Conservation (phyloP, 1,140 invertebrate species). For the Bombus pyrosoma region DNA sequence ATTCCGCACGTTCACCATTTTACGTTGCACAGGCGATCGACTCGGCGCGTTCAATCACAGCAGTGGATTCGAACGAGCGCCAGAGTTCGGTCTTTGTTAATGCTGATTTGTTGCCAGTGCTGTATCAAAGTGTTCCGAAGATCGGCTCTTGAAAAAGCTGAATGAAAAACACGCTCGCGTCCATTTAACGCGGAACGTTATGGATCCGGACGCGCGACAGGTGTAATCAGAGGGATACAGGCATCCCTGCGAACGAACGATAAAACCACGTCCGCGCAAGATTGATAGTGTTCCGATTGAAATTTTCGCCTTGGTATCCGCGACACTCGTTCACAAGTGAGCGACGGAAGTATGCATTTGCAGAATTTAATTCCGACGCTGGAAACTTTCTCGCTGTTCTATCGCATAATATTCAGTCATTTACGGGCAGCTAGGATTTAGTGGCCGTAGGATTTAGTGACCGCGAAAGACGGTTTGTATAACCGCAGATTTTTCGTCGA, state of each 20-base stretch:
- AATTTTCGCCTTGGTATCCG: background rate
- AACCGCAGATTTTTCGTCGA: too few relatives aligned
- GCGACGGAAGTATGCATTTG: background rate
- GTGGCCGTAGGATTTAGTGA: background rate
- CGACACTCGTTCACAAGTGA: background rate
- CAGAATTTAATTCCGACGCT: background rate
- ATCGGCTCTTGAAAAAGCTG: background rate
- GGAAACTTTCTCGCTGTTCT: background rate
- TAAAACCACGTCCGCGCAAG: constrained; percentile 26
- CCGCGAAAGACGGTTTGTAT: background rate
- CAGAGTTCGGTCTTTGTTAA: background rate
- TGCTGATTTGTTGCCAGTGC: constrained; percentile 46
- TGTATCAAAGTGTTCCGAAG: too few relatives aligned
- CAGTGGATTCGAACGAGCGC: background rate
- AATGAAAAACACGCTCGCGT: background rate
- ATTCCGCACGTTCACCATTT: constrained; percentile 29
- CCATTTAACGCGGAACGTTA: background rate
- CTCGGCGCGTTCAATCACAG: background rate
- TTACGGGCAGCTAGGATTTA: too few relatives aligned
- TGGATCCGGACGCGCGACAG: background rate
- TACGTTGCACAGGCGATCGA: background rate
- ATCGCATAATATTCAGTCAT: background rate
- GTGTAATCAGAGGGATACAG: constrained; percentile 18
- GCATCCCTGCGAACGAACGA: constrained; percentile 17
- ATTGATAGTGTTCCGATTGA: constrained; percentile 23